A percentile compares a stretch with the other conserved stretches of the same genome.
Conservation (phyloP, 2,888 invertebrate species). For the Seira sanloemensis region DNA sequence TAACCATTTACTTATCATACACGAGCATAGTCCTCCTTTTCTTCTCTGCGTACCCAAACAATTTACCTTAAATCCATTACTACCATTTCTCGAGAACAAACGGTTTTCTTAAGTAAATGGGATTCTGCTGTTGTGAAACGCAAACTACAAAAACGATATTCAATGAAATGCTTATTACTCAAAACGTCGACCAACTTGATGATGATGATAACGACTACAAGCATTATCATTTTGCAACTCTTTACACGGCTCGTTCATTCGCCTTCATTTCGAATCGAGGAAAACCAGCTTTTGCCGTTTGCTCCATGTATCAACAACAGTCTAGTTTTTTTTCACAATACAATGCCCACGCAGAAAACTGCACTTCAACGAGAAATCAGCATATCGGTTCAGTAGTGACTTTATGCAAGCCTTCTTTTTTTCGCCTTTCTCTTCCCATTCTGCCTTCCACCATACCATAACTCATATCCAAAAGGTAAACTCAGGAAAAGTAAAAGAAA, state of each 20-base stretch:
- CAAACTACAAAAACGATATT: neutral
- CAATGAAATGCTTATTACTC: neutral
- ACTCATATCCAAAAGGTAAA: neutral
- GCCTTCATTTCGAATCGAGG: neutral
- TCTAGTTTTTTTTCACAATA: no score
- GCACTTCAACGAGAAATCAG: neutral
- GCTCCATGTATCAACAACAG: no score
- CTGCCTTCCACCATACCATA: neutral
- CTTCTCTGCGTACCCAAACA: neutral
- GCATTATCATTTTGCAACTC: slow-evolving; percentile 8
- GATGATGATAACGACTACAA: slow-evolving; percentile 1
- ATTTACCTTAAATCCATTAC: neutral
- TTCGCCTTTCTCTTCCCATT: neutral
- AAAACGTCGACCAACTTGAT: neutral
- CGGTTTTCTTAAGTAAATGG: neutral
- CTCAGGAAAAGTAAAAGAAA: neutral
- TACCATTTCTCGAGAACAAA: neutral
- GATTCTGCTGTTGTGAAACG: neutral
- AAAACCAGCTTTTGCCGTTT: neutral
- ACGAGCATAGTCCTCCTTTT: neutral
- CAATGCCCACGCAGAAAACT: slow-evolving; percentile 7
- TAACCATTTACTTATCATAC: neutral
- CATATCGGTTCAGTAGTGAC: neutral
- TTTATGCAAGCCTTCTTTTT: neutral
- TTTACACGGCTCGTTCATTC: neutral